Conservation (phyloP, 2,797 vertebrate species). For the Diplodus puntazzo region DNA sequence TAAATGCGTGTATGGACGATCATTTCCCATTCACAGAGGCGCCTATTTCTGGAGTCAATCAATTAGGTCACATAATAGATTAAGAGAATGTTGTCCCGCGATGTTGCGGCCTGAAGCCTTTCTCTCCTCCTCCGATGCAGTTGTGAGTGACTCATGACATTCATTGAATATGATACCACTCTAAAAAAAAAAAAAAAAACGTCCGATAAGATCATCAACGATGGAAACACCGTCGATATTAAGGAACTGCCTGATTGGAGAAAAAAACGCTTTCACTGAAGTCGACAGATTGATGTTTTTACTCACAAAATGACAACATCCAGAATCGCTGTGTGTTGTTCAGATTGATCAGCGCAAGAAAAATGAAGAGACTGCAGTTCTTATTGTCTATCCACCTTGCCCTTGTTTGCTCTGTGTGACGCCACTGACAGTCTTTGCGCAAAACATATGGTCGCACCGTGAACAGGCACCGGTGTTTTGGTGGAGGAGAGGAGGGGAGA, state of each 20-base stretch:
- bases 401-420: conserved; percentile 11
- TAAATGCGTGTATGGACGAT: conserved; percentile 64
- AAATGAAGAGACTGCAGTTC: not conserved
- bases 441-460: conserved; percentile 65
- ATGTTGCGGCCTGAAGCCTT: conserved; percentile 10
- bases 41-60: conserved; percentile 74
- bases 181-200: not conserved
- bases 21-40: conserved; percentile 67
- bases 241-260: not conserved
- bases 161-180: conserved; percentile 19
- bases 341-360: not conserved
- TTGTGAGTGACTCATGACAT: conserved; percentile 26
- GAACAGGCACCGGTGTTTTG: conserved; percentile 42
- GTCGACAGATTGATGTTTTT: not conserved
- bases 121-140: conserved; percentile 3
- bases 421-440: conserved; percentile 19
- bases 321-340: not conserved
- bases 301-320: not conserved
- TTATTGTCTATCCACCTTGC: not conserved
- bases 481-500: conserved; percentile 27
- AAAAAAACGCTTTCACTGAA: not conserved
- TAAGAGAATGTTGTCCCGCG: conserved; percentile 41
- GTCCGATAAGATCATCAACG: no score
- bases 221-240: not conserved
- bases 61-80: conserved; percentile 70